A percentile compares a stretch with the other conserved stretches of the same genome.
Evolutionary conservation across 2,113 vertebrate genomes (phyloP).

Genomic region (Pongo pygmaeus): DNA sequence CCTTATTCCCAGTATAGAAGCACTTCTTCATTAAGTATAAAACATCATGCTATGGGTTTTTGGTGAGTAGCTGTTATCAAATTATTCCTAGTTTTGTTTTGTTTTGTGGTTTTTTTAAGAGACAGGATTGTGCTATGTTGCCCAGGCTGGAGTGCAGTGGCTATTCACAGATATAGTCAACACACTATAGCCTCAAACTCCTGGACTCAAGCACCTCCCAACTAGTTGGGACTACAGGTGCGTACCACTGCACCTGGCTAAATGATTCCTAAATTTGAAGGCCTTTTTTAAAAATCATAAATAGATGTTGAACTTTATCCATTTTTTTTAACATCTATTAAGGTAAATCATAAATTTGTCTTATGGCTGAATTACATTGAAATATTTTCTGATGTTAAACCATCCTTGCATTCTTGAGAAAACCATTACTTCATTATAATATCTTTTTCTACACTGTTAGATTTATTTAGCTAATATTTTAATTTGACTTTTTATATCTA

Average conservation of each 20-base stretch:
- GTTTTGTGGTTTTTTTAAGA: not conserved
- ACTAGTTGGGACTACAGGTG: too few relatives aligned
- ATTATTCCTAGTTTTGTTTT: not conserved
- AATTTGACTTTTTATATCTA: constrained; percentile 24
- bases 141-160: not conserved
- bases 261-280: not conserved
- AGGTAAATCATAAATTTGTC: not conserved
- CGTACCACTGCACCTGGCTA: not conserved
- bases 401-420: not conserved
- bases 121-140: not conserved
- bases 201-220: not conserved
- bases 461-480: not conserved
- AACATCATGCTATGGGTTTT: not conserved
- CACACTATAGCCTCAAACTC: not conserved
- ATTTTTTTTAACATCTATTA: not conserved
- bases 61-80: not conserved
- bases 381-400: not conserved
- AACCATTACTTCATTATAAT: not conserved
- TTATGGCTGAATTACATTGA: not conserved
- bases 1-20: not conserved
- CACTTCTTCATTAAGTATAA: not conserved
- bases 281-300: not conserved
- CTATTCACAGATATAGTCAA: not conserved
- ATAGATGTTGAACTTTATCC: not conserved
- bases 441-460: not conserved